A percentile compares a stretch with the other conserved stretches of the same genome.
Conservation (phyloP, 2,113 vertebrate species). For the Pardalotus punctatus region DNA sequence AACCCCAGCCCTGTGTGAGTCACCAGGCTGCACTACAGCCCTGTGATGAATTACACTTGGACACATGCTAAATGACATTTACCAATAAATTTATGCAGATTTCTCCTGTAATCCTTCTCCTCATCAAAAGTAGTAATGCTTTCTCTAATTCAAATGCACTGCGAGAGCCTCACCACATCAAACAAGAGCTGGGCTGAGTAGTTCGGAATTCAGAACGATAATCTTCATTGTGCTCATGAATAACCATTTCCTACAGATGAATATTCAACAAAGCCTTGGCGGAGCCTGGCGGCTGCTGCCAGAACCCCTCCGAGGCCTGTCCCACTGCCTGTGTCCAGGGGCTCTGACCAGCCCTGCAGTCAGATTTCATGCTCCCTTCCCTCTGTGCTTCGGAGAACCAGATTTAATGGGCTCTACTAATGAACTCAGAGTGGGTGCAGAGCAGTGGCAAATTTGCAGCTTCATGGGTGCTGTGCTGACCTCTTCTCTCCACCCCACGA, state of each 20-base stretch:
- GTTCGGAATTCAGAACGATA: not conserved
- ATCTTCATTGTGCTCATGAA: conserved; percentile 48
- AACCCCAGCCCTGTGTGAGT: not conserved
- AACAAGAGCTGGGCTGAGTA: conserved; percentile 4
- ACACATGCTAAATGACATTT: conserved; percentile 58
- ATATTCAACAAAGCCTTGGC: not conserved
- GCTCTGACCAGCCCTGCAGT: not conserved
- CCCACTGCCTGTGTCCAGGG: not conserved
- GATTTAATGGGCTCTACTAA: not conserved
- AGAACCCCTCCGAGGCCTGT: not conserved
- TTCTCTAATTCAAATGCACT: conserved; percentile 39
- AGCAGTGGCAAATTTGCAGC: not conserved
- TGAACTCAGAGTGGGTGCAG: fast-evolving
- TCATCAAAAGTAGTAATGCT: conserved; percentile 43
- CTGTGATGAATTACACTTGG: conserved; percentile 25
- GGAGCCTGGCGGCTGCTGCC: not conserved
- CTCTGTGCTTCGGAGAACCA: fast-evolving
- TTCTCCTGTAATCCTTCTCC: conserved; percentile 60
- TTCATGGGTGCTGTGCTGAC: not conserved
- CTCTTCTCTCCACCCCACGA: fast-evolving
- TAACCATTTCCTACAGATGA: conserved; percentile 3
- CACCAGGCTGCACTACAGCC: conserved; percentile 13
- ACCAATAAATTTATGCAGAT: conserved; percentile 55
- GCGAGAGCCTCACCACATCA: not conserved
- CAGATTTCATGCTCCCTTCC: not conserved